A percentile compares a stretch with the other conserved stretches of the same genome.
These are phyloP conservation scores for Ornithorhynchus anatinus DNA, from an alignment of 2,113 vertebrate species.

Conservation along the genomic window DNA sequence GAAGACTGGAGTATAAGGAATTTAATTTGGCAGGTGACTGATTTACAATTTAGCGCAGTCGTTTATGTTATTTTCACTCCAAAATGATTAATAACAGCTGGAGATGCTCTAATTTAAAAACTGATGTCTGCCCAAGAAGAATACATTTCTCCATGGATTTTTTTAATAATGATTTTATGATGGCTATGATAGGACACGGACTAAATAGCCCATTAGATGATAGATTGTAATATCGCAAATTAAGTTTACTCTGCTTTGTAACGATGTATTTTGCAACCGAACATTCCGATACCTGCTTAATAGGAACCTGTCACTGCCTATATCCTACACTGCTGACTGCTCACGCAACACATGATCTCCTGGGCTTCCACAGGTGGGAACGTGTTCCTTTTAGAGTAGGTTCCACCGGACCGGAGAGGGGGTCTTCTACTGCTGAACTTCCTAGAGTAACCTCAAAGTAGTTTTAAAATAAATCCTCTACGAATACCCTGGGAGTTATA, in stretches of 20 bases:
- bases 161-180: slow-evolving; percentile 42
- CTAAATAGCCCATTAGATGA: slow-evolving; percentile 36
- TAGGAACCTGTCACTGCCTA: not conserved
- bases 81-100: slow-evolving; percentile 49
- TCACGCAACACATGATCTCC: not conserved
- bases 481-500: too few relatives aligned
- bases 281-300: slow-evolving; percentile 16
- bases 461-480: too few relatives aligned
- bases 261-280: slow-evolving; percentile 1
- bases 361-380: not conserved
- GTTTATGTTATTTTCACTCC: slow-evolving; percentile 35
- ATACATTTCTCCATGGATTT: slow-evolving; percentile 40
- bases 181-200: slow-evolving; percentile 11
- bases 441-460: too few relatives aligned
- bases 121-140: slow-evolving; percentile 7
- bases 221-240: slow-evolving; percentile 12
- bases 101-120: slow-evolving; percentile 38
- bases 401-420: not conserved
- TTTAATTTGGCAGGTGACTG: slow-evolving; percentile 29
- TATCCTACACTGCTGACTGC: not conserved
- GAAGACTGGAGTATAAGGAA: slow-evolving; percentile 22
- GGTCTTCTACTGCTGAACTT: not conserved
- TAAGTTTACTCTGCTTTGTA: slow-evolving; percentile 23
- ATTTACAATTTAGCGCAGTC: slow-evolving; percentile 46
- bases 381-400: not conserved